A percentile compares a stretch with the other conserved stretches of the same genome.
phyloP scores from a whole-genome alignment of 2,113 vertebrate species.

The Dasyornis broadbenti region DNA sequence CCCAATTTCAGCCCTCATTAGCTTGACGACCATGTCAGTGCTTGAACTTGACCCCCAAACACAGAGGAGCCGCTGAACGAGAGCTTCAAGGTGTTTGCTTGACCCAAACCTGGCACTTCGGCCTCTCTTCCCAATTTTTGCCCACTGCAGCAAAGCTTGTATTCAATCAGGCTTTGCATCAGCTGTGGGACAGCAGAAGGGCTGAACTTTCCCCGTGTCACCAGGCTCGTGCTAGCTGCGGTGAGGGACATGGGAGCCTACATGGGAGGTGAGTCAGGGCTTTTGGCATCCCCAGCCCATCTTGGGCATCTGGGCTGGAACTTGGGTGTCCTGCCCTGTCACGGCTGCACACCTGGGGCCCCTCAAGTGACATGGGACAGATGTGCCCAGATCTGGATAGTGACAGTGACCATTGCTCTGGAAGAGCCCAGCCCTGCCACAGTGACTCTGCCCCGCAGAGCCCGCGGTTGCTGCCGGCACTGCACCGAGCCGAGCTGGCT shows the following conservation, averaged over 20 bases:
- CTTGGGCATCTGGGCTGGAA: background rate
- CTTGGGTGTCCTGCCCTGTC: background rate
- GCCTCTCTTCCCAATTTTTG: background rate
- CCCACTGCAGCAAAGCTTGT: background rate
- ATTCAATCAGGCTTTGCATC: background rate
- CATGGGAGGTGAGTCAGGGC: background rate
- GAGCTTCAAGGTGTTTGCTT: background rate
- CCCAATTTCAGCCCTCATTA: background rate
- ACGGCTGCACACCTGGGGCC: background rate
- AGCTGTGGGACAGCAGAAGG: background rate
- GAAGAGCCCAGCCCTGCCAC: background rate
- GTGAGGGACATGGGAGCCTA: background rate
- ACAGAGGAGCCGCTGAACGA: background rate
- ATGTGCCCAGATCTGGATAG: background rate
- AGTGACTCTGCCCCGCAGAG: background rate
- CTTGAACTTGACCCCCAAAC: background rate
- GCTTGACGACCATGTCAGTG: background rate
- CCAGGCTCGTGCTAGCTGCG: background rate
- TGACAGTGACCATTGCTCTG: background rate
- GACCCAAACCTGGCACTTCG: background rate
- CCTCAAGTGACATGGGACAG: background rate
- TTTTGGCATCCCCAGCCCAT: background rate
- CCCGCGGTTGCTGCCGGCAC: fast-evolving
- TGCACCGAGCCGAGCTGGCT: fast-evolving
- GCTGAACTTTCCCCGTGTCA: background rate